phyloP scores from a whole-genome alignment of 2,113 vertebrate species.

The Macroglossus sobrinus region DNA sequence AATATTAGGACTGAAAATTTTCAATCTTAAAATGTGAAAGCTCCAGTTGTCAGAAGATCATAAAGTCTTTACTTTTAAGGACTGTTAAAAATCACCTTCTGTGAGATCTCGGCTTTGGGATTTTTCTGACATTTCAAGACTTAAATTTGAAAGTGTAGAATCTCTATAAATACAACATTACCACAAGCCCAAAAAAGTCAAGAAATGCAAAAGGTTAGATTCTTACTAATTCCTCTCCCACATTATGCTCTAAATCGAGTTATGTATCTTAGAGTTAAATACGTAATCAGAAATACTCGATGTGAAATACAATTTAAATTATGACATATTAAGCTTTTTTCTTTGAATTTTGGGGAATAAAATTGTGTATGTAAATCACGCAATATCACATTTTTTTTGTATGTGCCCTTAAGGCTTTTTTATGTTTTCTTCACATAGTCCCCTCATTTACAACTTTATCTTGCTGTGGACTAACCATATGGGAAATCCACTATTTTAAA shows the following conservation, averaged over 20 bases:
- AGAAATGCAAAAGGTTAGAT: conserved; percentile 80
- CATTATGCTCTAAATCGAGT: conserved; percentile 74
- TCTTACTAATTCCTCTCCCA: conserved; percentile 76
- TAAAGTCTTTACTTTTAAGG: conserved; percentile 77
- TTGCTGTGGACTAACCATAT: conserved; percentile 79
- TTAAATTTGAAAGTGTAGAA: conserved; percentile 78
- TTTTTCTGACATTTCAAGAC: conserved; percentile 79
- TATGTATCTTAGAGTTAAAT: conserved; percentile 67
- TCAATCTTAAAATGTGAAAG: conserved; percentile 66
- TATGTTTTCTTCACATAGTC: conserved; percentile 77
- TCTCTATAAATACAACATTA: conserved; percentile 78
- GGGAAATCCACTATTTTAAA: conserved; percentile 81
- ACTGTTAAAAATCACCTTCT: conserved; percentile 79
- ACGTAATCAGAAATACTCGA: conserved; percentile 68
- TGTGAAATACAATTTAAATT: conserved; percentile 66
- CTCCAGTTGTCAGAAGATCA: conserved; percentile 77
- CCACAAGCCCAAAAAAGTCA: conserved; percentile 78
- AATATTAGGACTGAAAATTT: conserved; percentile 73
- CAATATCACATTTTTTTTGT: conserved; percentile 75
- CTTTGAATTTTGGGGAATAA: conserved; percentile 64
- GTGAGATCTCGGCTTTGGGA: conserved; percentile 77
- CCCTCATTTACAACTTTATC: conserved; percentile 80
- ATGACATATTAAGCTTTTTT: conserved; percentile 71
- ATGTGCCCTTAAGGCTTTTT: conserved; percentile 78
- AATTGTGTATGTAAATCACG: conserved; percentile 69